These are phyloP conservation scores for Mystacornis crossleyi DNA, from an alignment of 2,113 vertebrate species.

Conservation along the genomic window DNA sequence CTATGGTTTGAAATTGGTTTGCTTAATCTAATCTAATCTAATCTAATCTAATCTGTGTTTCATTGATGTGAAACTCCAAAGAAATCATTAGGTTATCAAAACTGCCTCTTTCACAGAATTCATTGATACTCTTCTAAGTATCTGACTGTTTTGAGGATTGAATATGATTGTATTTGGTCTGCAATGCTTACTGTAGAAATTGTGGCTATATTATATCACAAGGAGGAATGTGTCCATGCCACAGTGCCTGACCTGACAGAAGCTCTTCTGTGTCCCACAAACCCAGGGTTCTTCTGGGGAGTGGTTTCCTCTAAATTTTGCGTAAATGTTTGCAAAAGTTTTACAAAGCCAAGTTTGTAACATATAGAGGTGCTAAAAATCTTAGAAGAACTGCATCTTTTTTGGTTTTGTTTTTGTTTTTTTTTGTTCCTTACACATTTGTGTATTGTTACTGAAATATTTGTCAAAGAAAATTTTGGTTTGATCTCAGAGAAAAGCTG, in stretches of 20 bases:
- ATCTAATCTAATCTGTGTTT: not conserved
- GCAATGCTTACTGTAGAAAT: not conserved
- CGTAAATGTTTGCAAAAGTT: not conserved
- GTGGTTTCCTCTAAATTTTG: not conserved
- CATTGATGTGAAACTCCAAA: not conserved
- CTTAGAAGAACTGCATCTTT: fast-evolving
- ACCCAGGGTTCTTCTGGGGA: not conserved
- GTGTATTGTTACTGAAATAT: not conserved
- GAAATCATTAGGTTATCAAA: not conserved
- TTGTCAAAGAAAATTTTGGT: not conserved
- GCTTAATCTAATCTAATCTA: not conserved
- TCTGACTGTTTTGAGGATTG: not conserved
- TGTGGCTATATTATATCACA: no score
- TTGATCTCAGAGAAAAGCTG: not conserved
- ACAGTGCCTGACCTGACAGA: not conserved
- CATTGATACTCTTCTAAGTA: not conserved
- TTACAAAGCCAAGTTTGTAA: not conserved
- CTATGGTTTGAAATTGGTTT: not conserved
- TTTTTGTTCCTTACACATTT: not conserved
- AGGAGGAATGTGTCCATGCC: not conserved
- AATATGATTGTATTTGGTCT: not conserved
- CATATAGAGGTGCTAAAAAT: not conserved
- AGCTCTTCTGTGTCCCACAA: not conserved
- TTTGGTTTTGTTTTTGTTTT: no score
- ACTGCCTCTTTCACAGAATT: not conserved